Conservation (phyloP, 2,888 invertebrate species). For the Sicus ferrugineus region DNA sequence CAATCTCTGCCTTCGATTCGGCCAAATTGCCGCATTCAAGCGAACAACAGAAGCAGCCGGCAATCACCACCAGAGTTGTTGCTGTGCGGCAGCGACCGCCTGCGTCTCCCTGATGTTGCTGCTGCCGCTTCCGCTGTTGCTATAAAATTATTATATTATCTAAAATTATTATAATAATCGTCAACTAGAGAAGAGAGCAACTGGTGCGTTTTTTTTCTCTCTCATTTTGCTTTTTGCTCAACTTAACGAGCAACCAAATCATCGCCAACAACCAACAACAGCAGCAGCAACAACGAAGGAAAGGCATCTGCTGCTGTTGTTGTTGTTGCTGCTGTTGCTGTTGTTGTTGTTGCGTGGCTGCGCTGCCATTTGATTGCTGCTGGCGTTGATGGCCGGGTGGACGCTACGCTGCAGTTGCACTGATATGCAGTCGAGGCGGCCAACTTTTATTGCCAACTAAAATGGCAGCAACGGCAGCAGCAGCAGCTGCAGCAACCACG, state of each 20-base stretch:
- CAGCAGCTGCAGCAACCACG: slow-evolving; percentile 1
- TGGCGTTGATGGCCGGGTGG: slow-evolving; percentile 34
- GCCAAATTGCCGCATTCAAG: no score
- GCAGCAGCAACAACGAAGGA: no score
- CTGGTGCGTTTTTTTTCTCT: no score
- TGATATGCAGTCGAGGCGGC: slow-evolving; percentile 23
- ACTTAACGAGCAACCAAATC: no score
- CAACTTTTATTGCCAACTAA: slow-evolving; percentile 34
- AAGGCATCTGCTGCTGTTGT: slow-evolving; percentile 17
- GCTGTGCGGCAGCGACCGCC: no score
- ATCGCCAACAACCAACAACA: no score
- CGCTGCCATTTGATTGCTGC: slow-evolving; percentile 27
- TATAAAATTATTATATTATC: slow-evolving; percentile 17
- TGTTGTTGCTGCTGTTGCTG: slow-evolving; percentile 16
- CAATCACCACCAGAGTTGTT: no score
- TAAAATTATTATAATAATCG: slow-evolving; percentile 29
- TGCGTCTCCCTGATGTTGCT: slow-evolving; percentile 3
- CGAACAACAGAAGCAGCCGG: no score
- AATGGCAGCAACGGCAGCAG: slow-evolving; percentile 16
- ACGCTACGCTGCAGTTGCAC: slow-evolving; percentile 9
- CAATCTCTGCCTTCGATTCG: no score
- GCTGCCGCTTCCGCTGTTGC: slow-evolving; percentile 1
- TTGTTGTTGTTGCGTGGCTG: neutral
- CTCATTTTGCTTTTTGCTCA: no score
- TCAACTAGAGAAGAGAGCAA: slow-evolving; percentile 15